These are phyloP conservation scores for Otus sunia DNA, from an alignment of 2,113 vertebrate species.

Conservation along the genomic window DNA sequence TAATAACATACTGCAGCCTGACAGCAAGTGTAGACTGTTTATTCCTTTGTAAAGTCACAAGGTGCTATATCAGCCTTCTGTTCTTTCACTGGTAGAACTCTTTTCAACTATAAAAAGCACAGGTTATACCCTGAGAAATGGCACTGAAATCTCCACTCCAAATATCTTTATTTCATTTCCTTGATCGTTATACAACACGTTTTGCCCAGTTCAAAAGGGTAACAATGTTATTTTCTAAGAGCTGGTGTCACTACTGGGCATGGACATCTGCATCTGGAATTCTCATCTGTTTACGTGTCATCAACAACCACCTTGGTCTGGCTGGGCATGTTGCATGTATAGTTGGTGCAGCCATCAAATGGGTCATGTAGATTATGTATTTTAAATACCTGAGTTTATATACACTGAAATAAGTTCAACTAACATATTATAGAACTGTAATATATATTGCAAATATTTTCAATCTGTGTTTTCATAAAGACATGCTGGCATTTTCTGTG, in stretches of 20 bases:
- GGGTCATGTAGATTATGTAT: neutral
- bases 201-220: neutral
- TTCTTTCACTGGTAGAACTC: neutral
- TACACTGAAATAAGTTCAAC: neutral
- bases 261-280: neutral
- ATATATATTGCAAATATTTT: neutral
- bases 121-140: neutral
- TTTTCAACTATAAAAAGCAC: neutral
- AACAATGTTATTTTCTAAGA: neutral
- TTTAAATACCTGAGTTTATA: neutral
- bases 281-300: neutral
- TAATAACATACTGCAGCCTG: neutral
- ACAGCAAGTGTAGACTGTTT: accelerated
- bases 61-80: neutral
- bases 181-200: neutral
- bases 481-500: neutral
- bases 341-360: neutral
- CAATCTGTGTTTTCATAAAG: neutral
- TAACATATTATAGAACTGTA: neutral
- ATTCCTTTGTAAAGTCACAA: neutral
- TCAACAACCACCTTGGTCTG: neutral
- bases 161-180: neutral
- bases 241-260: neutral
- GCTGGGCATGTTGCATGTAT: neutral
- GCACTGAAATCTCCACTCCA: neutral